Percentiles rank a stretch among this genome's conserved stretches.
Conservation (phyloP, 2,113 vertebrate species). For the Platichthys flesus region DNA sequence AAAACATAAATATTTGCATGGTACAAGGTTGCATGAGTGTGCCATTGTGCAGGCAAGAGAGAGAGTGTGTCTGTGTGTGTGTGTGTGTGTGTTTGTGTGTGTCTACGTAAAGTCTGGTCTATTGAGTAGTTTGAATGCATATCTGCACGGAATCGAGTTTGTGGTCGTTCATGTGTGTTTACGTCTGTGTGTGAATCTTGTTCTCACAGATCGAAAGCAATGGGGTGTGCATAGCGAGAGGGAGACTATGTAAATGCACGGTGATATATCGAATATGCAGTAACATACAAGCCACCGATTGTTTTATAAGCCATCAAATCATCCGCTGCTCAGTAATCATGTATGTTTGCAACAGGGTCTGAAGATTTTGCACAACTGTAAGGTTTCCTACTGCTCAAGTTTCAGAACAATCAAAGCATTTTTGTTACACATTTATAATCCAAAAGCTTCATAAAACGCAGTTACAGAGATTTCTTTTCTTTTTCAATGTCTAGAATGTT, state of each 20-base stretch:
- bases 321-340: slow-evolving; percentile 71
- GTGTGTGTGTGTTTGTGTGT: slow-evolving; percentile 21
- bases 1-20: slow-evolving; percentile 58
- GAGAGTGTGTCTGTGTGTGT: slow-evolving; percentile 18
- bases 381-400: slow-evolving; percentile 66
- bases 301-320: slow-evolving; percentile 68
- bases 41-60: slow-evolving; percentile 28
- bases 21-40: slow-evolving; percentile 56
- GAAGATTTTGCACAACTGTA: slow-evolving; percentile 71
- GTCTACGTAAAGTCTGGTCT: slow-evolving; percentile 23
- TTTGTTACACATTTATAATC: slow-evolving; percentile 64
- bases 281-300: slow-evolving; percentile 68
- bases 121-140: slow-evolving; percentile 52
- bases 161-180: slow-evolving; percentile 59
- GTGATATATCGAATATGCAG: slow-evolving; percentile 67
- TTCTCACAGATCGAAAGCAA: slow-evolving; percentile 59
- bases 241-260: slow-evolving; percentile 65
- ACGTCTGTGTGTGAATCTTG: slow-evolving; percentile 58
- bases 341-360: slow-evolving; percentile 74
- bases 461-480: slow-evolving; percentile 13
- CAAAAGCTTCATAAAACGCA: slow-evolving; percentile 56
- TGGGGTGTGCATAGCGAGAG: slow-evolving; percentile 39
- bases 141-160: slow-evolving; percentile 55
- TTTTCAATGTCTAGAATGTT: slow-evolving; percentile 6
- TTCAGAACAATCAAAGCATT: slow-evolving; percentile 57